phyloP scores from a whole-genome alignment of 2,888 invertebrate genomes.

The Ischnus inquisitorius region DNA sequence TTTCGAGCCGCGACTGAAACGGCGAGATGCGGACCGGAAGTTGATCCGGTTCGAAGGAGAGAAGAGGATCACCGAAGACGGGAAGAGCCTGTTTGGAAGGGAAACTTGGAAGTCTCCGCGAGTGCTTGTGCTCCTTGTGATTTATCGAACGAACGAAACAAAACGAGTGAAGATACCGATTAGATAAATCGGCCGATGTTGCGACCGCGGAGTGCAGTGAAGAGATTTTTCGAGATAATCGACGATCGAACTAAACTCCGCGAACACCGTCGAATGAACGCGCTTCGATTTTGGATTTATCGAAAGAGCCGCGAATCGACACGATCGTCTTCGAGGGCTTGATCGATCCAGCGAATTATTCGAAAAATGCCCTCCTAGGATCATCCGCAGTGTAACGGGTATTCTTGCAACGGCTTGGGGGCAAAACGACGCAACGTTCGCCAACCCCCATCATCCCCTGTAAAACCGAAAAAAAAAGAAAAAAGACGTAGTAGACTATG shows the following conservation, averaged over 20 bases:
- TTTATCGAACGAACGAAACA: conserved; percentile 71
- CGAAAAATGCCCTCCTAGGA: conserved; percentile 66
- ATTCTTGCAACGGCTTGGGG: conserved; percentile 61
- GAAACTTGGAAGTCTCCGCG: conserved; percentile 72
- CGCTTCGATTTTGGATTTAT: too few relatives aligned
- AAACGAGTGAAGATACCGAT: conserved; percentile 25
- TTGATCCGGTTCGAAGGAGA: conserved; percentile 27
- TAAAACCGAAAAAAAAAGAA: background rate
- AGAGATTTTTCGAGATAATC: too few relatives aligned
- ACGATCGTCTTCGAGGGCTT: too few relatives aligned
- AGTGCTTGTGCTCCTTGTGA: conserved; percentile 74
- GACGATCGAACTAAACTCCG: too few relatives aligned
- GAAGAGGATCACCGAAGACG: conserved; percentile 33
- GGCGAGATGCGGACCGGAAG: background rate
- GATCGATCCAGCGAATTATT: conserved; percentile 33
- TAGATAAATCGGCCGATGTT: conserved; percentile 9
- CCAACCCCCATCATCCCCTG: background rate
- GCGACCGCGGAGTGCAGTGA: conserved; percentile 3
- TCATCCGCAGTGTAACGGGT: conserved; percentile 74
- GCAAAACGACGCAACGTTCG: background rate
- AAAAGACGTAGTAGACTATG: background rate
- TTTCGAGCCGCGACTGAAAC: too few relatives aligned
- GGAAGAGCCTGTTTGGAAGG: conserved; percentile 75
- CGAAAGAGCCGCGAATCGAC: too few relatives aligned
- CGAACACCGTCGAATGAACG: too few relatives aligned